Evolutionary conservation across 2,797 vertebrate genomes (phyloP).

Genomic region (Trichosurus vulpecula): DNA sequence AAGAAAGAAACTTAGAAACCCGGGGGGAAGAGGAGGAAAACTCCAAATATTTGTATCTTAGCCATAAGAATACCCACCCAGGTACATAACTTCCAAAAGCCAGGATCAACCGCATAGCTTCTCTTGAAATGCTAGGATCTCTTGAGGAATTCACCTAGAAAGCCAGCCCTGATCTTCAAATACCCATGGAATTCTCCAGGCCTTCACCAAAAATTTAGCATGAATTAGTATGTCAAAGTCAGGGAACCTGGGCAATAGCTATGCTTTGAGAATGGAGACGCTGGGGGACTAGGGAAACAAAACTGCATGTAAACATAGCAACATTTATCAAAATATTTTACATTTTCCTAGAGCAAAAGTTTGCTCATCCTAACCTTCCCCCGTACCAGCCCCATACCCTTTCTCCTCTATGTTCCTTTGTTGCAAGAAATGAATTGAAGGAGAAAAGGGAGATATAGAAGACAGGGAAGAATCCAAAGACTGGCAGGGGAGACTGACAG

Average conservation of each 20-base stretch:
- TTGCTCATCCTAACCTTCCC: neutral
- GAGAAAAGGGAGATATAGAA: neutral
- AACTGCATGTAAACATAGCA: neutral
- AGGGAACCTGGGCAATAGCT: neutral
- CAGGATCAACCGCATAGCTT: neutral
- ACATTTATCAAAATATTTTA: neutral
- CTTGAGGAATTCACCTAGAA: slow-evolving; percentile 12
- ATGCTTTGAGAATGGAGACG: neutral
- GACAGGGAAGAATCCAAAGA: neutral
- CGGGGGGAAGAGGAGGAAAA: neutral
- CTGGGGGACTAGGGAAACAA: neutral
- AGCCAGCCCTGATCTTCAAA: neutral
- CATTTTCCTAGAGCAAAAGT: neutral
- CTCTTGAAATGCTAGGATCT: slow-evolving; percentile 17
- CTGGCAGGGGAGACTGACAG: neutral
- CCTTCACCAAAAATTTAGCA: neutral
- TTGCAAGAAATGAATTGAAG: neutral
- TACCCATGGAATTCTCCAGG: neutral
- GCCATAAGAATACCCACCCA: neutral
- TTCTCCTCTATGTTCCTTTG: neutral
- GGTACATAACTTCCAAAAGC: neutral
- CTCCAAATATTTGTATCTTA: neutral
- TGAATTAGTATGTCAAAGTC: neutral
- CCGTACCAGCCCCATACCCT: neutral
- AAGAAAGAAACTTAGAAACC: neutral